Conservation (phyloP, 2,113 vertebrate species). For the Sciurus niger region DNA sequence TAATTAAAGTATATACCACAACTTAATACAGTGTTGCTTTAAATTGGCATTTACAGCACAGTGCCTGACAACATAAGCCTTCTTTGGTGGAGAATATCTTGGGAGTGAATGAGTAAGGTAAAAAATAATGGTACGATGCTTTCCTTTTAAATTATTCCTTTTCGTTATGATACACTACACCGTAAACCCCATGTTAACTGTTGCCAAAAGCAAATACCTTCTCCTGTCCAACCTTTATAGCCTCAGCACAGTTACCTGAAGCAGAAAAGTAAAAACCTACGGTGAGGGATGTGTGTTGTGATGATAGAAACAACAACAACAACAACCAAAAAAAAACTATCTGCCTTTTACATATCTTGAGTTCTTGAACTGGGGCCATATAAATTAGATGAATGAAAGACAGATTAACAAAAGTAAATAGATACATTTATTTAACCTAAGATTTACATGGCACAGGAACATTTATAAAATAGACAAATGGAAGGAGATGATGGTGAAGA, state of each 20-base stretch:
- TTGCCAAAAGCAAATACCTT: background rate
- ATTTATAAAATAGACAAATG: background rate
- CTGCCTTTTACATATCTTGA: background rate
- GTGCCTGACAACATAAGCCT: background rate
- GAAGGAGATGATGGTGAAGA: background rate
- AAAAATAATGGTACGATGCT: background rate
- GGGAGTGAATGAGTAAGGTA: background rate
- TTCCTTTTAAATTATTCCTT: background rate
- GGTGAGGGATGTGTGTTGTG: rapidly evolving
- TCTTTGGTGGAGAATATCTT: background rate
- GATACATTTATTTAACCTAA: background rate
- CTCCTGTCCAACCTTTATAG: background rate
- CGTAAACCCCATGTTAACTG: background rate
- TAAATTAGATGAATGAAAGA: background rate
- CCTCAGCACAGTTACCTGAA: background rate
- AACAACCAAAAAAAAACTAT: too few relatives aligned
- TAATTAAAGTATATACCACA: background rate
- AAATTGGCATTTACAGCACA: background rate
- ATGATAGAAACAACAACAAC: too few relatives aligned
- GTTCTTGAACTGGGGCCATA: background rate
- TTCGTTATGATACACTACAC: background rate
- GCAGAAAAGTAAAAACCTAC: background rate
- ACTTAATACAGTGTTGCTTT: background rate
- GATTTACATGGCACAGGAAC: background rate
- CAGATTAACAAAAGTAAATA: background rate